A percentile compares a stretch with the other conserved stretches of the same genome.
phyloP scores from a whole-genome alignment of 64 coral and sea anemone species.

The Montipora cactus region DNA sequence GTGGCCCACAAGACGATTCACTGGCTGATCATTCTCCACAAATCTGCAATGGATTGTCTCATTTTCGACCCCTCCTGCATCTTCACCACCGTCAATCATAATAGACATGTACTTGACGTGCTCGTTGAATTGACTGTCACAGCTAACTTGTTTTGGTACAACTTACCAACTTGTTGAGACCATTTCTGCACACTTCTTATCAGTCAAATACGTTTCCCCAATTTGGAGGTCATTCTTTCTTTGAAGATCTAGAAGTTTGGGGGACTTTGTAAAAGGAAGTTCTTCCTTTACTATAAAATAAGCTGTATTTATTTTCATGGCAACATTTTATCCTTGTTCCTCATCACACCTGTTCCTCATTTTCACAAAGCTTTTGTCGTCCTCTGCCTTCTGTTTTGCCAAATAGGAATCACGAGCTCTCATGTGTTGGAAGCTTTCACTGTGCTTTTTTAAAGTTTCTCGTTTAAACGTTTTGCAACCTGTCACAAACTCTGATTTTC shows the following conservation, averaged over 20 bases:
- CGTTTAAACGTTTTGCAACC: conserved; percentile 7
- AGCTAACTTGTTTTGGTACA: conserved; percentile 35
- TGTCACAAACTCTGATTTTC: conserved; percentile 56
- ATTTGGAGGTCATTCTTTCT: conserved; percentile 36
- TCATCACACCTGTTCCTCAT: conserved; percentile 1
- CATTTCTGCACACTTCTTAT: conserved; percentile 43
- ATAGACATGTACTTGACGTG: conserved; percentile 24
- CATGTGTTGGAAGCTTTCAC: conserved; percentile 20
- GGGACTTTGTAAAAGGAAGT: conserved; percentile 31
- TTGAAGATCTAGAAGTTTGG: conserved; percentile 22
- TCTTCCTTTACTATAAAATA: conserved; percentile 48
- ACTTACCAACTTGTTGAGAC: conserved; percentile 23
- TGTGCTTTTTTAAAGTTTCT: conserved; percentile 34
- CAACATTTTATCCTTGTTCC: conserved; percentile 4
- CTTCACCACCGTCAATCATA: conserved; percentile 31
- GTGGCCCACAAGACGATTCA: conserved; percentile 54
- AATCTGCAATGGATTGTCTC: conserved; percentile 48
- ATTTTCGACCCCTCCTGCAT: conserved; percentile 37
- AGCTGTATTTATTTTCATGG: neutral
- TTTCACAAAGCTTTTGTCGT: conserved; percentile 13
- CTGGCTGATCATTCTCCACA: conserved; percentile 40
- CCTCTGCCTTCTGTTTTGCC: conserved; percentile 8
- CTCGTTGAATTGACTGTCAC: neutral
- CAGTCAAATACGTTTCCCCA: neutral
- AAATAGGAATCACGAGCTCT: conserved; percentile 2